A percentile compares a stretch with the other conserved stretches of the same genome.
These are phyloP conservation scores for Umimayanthus kanabou DNA, from an alignment of 92 coral and sea anemone species.

Conservation along the genomic window DNA sequence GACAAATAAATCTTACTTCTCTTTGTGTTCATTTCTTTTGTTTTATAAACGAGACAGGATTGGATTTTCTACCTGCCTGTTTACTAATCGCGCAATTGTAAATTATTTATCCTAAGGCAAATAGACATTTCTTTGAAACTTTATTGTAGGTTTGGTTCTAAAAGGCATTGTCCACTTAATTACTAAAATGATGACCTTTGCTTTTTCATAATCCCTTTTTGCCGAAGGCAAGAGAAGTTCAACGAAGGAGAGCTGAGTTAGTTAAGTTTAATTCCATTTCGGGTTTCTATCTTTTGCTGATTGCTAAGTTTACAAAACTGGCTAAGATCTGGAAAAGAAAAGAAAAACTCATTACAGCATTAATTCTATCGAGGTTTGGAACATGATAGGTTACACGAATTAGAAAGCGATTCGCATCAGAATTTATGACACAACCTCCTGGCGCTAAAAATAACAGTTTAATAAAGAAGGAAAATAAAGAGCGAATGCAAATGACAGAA, in stretches of 20 bases:
- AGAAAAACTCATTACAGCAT: not conserved
- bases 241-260: not conserved
- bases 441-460: conserved; percentile 25
- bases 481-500: conserved; percentile 33
- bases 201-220: conserved; percentile 26
- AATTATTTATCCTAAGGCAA: conserved; percentile 33
- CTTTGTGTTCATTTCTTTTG: conserved; percentile 34
- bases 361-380: not conserved
- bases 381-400: not conserved
- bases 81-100: conserved; percentile 34
- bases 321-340: conserved; percentile 1
- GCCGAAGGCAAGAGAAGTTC: conserved; percentile 21
- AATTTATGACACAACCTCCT: conserved; percentile 8
- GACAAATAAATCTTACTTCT: conserved; percentile 4
- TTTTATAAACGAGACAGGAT: conserved; percentile 23
- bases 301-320: not conserved
- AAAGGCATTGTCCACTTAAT: conserved; percentile 25
- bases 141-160: not conserved
- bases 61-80: conserved; percentile 37
- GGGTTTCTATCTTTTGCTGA: not conserved
- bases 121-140: conserved; percentile 26
- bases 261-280: not conserved
- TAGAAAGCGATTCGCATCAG: not conserved
- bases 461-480: not conserved
- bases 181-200: conserved; percentile 32